Evolutionary conservation across 2,888 invertebrate genomes (phyloP).

Genomic region (Isoperla grammatica): DNA sequence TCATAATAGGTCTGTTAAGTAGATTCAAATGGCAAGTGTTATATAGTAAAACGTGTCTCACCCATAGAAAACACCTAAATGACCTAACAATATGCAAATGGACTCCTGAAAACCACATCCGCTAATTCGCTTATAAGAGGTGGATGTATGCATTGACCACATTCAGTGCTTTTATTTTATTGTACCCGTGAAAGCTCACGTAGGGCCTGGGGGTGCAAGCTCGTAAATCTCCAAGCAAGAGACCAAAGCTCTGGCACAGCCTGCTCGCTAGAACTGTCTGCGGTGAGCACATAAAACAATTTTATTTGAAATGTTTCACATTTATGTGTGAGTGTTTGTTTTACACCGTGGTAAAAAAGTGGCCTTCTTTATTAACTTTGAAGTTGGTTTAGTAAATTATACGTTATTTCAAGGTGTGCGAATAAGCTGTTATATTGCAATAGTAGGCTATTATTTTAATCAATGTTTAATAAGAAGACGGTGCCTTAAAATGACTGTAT

Average conservation of each 20-base stretch:
- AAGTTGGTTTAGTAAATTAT: no score
- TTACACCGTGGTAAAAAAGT: no score
- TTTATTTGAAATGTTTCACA: constrained; percentile 10
- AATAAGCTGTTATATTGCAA: no score
- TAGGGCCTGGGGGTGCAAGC: no score
- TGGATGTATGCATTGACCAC: neutral
- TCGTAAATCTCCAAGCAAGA: neutral
- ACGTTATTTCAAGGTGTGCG: no score
- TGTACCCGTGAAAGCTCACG: constrained; percentile 9
- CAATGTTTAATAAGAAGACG: no score
- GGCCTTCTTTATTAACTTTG: no score
- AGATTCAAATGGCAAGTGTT: no score
- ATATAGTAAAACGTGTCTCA: no score
- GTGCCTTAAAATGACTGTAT: no score
- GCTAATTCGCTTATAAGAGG: constrained; percentile 4
- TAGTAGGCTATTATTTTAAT: no score
- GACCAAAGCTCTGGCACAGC: neutral
- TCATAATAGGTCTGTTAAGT: no score
- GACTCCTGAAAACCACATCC: neutral
- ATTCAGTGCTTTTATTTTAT: constrained; percentile 10
- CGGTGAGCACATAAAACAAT: constrained; percentile 10
- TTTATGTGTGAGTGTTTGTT: neutral
- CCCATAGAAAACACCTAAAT: neutral
- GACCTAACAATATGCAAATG: neutral
- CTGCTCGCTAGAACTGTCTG: neutral